Evolutionary conservation across 2,113 vertebrate genomes (phyloP).

Genomic region (Poeciliopsis turrubarensis): DNA sequence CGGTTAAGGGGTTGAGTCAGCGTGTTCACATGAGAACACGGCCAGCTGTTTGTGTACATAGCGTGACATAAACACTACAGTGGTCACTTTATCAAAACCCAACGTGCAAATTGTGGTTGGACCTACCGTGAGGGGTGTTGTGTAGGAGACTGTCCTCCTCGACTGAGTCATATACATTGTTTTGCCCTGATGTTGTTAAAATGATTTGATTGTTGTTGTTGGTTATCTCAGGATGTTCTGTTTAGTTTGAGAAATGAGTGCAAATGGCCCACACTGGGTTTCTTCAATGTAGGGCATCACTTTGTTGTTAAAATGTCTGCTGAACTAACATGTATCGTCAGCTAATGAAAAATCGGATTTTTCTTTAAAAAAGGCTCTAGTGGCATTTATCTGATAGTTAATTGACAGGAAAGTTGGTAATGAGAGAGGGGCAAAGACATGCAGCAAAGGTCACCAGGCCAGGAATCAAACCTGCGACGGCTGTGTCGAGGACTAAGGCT

Average conservation of each 20-base stretch:
- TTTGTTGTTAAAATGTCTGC: not conserved
- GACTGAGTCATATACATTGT: not conserved
- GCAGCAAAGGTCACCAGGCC: too few species aligned
- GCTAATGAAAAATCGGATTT: not conserved
- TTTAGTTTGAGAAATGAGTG: not conserved
- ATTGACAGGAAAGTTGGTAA: too few species aligned
- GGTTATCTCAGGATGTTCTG: not conserved
- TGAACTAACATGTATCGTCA: not conserved
- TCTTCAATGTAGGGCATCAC: not conserved
- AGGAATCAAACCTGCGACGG: too few species aligned
- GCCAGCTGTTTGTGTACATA: slow-evolving; percentile 19
- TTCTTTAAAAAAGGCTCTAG: too few species aligned
- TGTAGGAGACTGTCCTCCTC: not conserved
- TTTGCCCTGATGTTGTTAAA: not conserved
- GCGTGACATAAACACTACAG: slow-evolving; percentile 2
- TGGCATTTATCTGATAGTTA: too few species aligned
- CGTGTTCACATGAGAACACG: slow-evolving; percentile 29
- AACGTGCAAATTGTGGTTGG: slow-evolving; percentile 32
- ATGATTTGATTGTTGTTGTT: not conserved
- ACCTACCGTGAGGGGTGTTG: not conserved
- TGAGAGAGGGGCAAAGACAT: too few species aligned
- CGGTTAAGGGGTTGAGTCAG: slow-evolving; percentile 58
- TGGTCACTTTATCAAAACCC: slow-evolving; percentile 38
- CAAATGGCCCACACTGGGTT: not conserved
- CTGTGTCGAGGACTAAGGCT: too few species aligned